phyloP scores from a whole-genome alignment of 2,888 invertebrate species.

The Leucophenga montana region DNA sequence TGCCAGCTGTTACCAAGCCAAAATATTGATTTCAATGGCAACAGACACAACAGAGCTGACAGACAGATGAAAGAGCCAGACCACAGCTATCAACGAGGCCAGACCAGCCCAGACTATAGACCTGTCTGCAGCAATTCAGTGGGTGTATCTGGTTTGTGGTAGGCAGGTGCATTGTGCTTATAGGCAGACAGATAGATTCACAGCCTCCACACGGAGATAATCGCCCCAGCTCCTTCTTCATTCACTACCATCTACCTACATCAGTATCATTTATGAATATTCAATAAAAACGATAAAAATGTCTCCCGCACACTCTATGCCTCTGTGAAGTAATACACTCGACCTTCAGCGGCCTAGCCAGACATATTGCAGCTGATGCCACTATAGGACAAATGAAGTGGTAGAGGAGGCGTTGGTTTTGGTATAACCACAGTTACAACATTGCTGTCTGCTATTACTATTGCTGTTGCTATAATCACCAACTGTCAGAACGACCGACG shows the following conservation, averaged over 20 bases:
- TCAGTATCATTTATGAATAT: conserved; percentile 67
- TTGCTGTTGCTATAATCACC: conserved; percentile 49
- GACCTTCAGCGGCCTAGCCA: not conserved
- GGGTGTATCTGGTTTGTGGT: not conserved
- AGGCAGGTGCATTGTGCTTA: conserved; percentile 1
- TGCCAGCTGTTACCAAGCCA: too few relatives aligned
- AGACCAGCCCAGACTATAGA: too few relatives aligned
- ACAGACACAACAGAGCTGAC: not conserved
- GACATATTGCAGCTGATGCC: conserved; percentile 5
- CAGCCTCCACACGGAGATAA: too few relatives aligned
- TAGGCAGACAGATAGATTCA: not conserved
- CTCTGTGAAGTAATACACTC: conserved; percentile 4
- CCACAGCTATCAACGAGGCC: not conserved
- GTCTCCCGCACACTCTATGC: conserved; percentile 52
- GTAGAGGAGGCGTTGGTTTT: not conserved
- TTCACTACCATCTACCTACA: conserved; percentile 28
- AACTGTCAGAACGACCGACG: conserved; percentile 30
- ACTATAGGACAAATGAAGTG: not conserved
- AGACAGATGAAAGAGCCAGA: not conserved
- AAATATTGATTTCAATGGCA: not conserved
- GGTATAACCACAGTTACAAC: conserved; percentile 19
- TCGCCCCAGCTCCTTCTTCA: not conserved
- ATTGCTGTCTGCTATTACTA: not conserved
- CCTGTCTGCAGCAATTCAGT: too few relatives aligned
- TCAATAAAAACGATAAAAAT: conserved; percentile 69